A percentile compares a stretch with the other conserved stretches of the same genome.
Evolutionary conservation across 64 coral and sea anemone genomes (phyloP).

Genomic region (Montipora cactus): DNA sequence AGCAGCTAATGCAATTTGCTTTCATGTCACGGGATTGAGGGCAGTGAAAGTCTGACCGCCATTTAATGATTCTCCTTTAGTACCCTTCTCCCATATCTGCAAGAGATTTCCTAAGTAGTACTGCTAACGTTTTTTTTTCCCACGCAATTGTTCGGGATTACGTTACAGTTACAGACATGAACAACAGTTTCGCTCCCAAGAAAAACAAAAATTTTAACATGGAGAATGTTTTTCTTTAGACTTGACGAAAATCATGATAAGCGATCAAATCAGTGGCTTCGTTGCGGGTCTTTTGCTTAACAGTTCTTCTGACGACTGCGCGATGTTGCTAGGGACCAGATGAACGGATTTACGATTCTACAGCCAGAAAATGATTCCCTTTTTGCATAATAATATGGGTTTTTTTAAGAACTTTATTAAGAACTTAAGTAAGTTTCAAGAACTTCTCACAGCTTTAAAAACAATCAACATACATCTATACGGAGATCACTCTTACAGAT

Average conservation of each 20-base stretch:
- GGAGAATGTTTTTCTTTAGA: conserved; percentile 31
- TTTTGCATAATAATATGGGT: too few species aligned
- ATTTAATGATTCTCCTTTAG: not conserved
- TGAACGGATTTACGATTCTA: not conserved
- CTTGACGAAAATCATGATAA: conserved; percentile 21
- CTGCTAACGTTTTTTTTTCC: not conserved
- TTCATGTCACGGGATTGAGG: not conserved
- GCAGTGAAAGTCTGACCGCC: too few species aligned
- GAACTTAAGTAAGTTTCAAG: not conserved
- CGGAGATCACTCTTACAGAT: too few species aligned
- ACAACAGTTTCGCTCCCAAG: conserved; percentile 20
- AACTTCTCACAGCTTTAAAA: not conserved
- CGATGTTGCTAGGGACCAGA: not conserved
- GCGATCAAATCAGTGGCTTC: conserved; percentile 2
- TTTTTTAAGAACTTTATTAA: too few species aligned
- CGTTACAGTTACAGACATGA: conserved; percentile 12
- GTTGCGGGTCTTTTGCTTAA: not conserved
- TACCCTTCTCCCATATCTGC: not conserved
- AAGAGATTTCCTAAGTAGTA: not conserved
- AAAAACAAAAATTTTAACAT: conserved; percentile 29
- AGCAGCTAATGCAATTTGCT: conserved; percentile 1
- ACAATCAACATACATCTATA: not conserved
- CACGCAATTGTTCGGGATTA: not conserved
- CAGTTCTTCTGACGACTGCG: not conserved
- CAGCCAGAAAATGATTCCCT: not conserved